Evolutionary conservation across 2,113 vertebrate genomes (phyloP), one percentile per base, ranked within the genome.

Genomic region (Trematomus loennbergii): DNA sequence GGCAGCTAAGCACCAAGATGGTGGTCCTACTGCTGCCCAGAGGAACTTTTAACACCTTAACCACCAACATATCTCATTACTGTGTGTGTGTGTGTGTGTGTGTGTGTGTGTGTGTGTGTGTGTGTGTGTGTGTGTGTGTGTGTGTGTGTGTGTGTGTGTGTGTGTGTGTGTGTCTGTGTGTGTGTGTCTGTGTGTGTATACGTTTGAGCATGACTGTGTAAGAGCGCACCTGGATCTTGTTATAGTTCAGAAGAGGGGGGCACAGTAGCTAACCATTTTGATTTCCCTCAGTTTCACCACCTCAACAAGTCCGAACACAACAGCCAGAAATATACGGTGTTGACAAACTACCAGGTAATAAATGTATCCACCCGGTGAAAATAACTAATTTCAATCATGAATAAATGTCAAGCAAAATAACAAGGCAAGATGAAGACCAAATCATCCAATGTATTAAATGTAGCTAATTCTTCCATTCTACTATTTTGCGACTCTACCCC

Each of bases 201-300:
- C n/a, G 75, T 15, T 5, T 18, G 18, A 52, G 59, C 45, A 12
- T 59, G 73, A 64, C 59, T 81, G 64, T 53, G 29, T 69, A 25
- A 52, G 68, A 69, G 33, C 36, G 43, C 90, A 92, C 89, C 85
- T 93, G 91, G 89, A 82, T 76, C 88, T 88, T 82, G 76, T 93
- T 94, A 90, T 36, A 59, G 81, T 72, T 84, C 70, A 87, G 72
- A 69, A 78, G 79, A 64, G 63, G 46, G 36, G 25, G 58, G 49
- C 72, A 87, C 84, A 87, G 89, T 86, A 90, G 90, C 81, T 57
- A 33, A 73, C 82, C 59, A 79, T 82, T 85, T 82, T 68, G 82
- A 79, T 92, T 87, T 81, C 25, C 22, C 65, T 78, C 58, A 29
- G 43, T 88, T 88, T 82, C 46, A 77, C 36, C 73, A 59, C 59